Evolutionary conservation across 2,113 vertebrate species (phyloP), one percentile per base, ranked within the genome.

Genomic region (Heliornis fulica): DNA sequence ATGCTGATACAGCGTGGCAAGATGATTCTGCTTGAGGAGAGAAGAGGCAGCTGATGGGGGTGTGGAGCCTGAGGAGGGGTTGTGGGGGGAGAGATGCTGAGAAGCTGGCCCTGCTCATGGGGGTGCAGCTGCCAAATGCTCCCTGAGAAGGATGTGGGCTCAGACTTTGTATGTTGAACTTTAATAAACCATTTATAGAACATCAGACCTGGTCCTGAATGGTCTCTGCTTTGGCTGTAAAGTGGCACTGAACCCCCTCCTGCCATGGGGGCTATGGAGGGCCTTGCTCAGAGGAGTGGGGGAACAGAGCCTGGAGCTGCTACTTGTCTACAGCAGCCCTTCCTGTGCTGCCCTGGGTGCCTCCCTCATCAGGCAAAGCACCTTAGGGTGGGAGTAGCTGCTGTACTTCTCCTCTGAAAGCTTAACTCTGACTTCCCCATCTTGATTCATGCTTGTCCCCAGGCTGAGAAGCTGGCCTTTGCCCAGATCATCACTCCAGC

Each of bases 161-260:
- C 46, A 10, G 61, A 20, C n/a, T 74, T 53, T 81, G 12, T 93
- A 43, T 9, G 8, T 51, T 48, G 23, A 88, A 63, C 48, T 76
- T 59, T 1, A 85, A 5, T 96, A 96, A 96, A 96, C 18, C 8
- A 1, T 69, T 91, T 77, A 1, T 77, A 83, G 51, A n/a, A 31
- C 4, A n/a, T 15, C 13, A 19, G 54, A 8, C 5, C 11, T 4
- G 4, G 34, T 2, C 34, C 21, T n/a, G 48, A 10, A 11, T 16
- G 19, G 9, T 14, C 17, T 74, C 34, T 82, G 54, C 34, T n/a
- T 28, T 21, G 31, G 22, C 22, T 36, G 8, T 2, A 1, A 21
- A 16, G 3, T 28, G 53, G 4, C 4, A 5, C 2, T 65, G 22
- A 48, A 7, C 32, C 5, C 2, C 5, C 2, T 32, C 5, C 5